Evolutionary conservation across 2,113 vertebrate species (phyloP).

Genomic region (Gymnarchus niloticus): DNA sequence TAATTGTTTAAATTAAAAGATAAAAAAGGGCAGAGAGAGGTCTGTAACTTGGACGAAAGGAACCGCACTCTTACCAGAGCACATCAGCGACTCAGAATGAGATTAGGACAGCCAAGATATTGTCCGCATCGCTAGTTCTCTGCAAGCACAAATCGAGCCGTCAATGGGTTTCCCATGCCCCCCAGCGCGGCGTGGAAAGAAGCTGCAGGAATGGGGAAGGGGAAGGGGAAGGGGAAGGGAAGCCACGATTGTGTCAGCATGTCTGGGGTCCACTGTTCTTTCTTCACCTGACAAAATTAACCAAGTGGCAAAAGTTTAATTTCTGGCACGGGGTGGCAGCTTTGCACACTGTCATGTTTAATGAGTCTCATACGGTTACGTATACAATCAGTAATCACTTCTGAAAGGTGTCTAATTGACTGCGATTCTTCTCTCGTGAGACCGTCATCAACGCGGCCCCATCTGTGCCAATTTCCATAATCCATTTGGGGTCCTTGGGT

Average conservation of each 20-base stretch:
- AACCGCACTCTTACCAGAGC: background rate
- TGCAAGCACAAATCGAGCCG: no score
- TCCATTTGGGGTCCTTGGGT: slow-evolving; percentile 16
- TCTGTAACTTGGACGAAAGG: slow-evolving; percentile 4
- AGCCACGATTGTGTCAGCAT: no score
- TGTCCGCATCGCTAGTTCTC: no score
- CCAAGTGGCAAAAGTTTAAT: slow-evolving; percentile 22
- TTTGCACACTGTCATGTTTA: slow-evolving; percentile 30
- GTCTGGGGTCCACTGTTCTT: background rate
- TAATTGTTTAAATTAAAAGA: slow-evolving; percentile 33
- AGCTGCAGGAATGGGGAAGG: background rate
- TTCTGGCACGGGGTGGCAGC: background rate
- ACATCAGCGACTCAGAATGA: background rate
- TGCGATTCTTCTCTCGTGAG: slow-evolving; percentile 14
- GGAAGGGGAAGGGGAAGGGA: background rate
- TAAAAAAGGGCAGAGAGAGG: slow-evolving; percentile 21
- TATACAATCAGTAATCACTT: slow-evolving; percentile 33
- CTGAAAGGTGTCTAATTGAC: slow-evolving; percentile 40
- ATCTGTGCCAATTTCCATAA: slow-evolving; percentile 31
- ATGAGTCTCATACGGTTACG: slow-evolving; percentile 24
- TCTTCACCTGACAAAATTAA: slow-evolving; percentile 12
- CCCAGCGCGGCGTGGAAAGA: background rate
- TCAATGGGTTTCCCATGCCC: no score
- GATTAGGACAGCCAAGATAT: background rate
- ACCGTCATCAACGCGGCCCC: slow-evolving; percentile 18